Evolutionary conservation across 2,113 vertebrate genomes (phyloP).

Genomic region (Chascanopsetta lugubris): DNA sequence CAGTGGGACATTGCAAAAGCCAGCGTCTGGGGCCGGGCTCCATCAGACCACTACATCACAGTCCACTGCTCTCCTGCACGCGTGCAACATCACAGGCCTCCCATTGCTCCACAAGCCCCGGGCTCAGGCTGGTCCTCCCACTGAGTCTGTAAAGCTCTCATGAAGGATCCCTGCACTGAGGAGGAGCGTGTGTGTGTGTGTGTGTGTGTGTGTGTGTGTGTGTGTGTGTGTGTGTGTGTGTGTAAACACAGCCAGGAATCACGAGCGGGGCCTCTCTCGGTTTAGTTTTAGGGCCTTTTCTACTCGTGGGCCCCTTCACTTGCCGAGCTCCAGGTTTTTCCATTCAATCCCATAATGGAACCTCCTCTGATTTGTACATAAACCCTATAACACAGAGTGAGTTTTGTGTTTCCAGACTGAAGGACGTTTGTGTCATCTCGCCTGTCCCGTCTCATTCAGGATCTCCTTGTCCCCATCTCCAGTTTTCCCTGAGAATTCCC

Average conservation of each 20-base stretch:
- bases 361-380: too few species aligned
- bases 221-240: not conserved
- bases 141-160: constrained; percentile 54
- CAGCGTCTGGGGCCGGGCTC: constrained; percentile 24
- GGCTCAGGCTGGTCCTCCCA: constrained; percentile 26
- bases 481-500: constrained; percentile 40
- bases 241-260: too few species aligned
- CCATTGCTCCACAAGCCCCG: constrained; percentile 28
- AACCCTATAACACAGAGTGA: too few species aligned
- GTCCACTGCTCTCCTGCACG: constrained; percentile 17
- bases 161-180: constrained; percentile 28
- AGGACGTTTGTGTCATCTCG: constrained; percentile 48
- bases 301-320: not conserved
- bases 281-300: not conserved
- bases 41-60: constrained; percentile 50
- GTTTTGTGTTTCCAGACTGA: constrained; percentile 45
- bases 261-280: too few species aligned
- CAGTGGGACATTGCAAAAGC: constrained; percentile 46
- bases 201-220: constrained; percentile 7
- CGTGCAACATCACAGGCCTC: constrained; percentile 56
- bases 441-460: constrained; percentile 43
- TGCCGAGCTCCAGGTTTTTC: too few species aligned
- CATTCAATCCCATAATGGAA: too few species aligned
- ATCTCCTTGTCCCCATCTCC: constrained; percentile 54
- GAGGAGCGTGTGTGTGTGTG: constrained; percentile 1